Percentiles rank a stretch among this genome's conserved stretches.
phyloP scores from a whole-genome alignment of 2,797 vertebrate species.

The Chloroceryle inda region DNA sequence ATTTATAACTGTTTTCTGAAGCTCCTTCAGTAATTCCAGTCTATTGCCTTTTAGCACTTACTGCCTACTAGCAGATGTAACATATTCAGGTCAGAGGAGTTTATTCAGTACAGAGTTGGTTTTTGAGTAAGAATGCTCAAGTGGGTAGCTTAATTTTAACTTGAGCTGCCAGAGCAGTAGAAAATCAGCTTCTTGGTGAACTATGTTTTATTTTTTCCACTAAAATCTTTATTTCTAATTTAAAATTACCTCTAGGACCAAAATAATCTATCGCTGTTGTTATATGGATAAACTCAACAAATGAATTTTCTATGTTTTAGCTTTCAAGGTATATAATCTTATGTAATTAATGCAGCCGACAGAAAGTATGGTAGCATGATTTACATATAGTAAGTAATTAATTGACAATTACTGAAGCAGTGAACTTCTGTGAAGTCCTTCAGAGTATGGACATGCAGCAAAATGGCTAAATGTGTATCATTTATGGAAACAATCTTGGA shows the following conservation, averaged over 20 bases:
- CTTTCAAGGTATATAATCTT: neutral
- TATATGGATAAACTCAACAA: neutral
- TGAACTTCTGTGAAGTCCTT: neutral
- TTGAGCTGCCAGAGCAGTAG: neutral
- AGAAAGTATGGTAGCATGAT: neutral
- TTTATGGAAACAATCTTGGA: neutral
- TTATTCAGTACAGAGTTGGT: neutral
- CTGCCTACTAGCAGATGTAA: constrained; percentile 1
- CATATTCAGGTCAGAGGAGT: constrained; percentile 33
- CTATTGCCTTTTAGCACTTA: constrained; percentile 25
- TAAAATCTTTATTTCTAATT: constrained; percentile 10
- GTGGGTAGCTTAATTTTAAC: constrained; percentile 21
- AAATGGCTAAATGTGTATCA: neutral
- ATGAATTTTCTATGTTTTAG: neutral
- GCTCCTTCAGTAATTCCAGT: constrained; percentile 12
- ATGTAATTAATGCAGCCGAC: neutral
- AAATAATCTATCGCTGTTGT: neutral
- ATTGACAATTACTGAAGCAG: neutral
- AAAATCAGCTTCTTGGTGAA: neutral
- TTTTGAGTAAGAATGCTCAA: constrained; percentile 9
- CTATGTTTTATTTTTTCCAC: neutral
- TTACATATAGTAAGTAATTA: neutral
- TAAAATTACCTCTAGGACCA: neutral
- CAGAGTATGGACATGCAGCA: neutral
- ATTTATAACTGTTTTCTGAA: constrained; percentile 21